Base-by-base conservation (phyloP, 2,797 vertebrate species). In the Pagetopsis macropterus region DNA sequence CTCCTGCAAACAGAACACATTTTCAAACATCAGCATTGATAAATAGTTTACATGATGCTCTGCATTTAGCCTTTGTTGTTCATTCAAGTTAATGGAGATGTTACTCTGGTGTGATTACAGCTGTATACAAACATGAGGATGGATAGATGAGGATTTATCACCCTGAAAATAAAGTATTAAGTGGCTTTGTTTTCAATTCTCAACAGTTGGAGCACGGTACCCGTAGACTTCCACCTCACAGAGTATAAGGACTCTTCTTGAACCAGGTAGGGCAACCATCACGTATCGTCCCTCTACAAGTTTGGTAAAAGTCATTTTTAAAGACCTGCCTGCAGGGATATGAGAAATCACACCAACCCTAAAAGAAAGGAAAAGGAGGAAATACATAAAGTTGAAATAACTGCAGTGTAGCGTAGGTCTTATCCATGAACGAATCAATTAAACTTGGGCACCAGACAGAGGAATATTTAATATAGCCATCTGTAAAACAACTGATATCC, bases 171-270 rank as follows among this genome's bases (percentile, higher is more conserved):
- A 8, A 8, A 37, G 2, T 37, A 37, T 37, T 37, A 8, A 8
- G 27, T 37, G 33, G 33, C 33, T 8, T 37, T 37, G 33, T 37
- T 37, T 1, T 37, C 14, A 5, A 3, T 16, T 48, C 73, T 75
- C 66, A 85, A 81, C 77, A 0, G 79, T 86, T 44, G 79, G 77
- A 8, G 77, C 72, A 0, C 2, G 79, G 46, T 86, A 86, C 17
- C 86, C 86, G 1, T 81, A 86, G 64, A 88, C 79, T 5, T 86
- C 84, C 12, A 88, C 86, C 48, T 88, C 84, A 0, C 86, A 88
- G 41, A 88, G 21, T 3, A 75, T 77, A 0, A 88, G 75, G 3
- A 2, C 0, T 11, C 0, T 59, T 0, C 1, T 0, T 2, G 5
- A 1, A 16, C 84, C 67, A 1, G 41, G 57, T 1, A 88, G 1